Conservation (phyloP, 2,888 invertebrate species). For the Bimastos eiseni region DNA sequence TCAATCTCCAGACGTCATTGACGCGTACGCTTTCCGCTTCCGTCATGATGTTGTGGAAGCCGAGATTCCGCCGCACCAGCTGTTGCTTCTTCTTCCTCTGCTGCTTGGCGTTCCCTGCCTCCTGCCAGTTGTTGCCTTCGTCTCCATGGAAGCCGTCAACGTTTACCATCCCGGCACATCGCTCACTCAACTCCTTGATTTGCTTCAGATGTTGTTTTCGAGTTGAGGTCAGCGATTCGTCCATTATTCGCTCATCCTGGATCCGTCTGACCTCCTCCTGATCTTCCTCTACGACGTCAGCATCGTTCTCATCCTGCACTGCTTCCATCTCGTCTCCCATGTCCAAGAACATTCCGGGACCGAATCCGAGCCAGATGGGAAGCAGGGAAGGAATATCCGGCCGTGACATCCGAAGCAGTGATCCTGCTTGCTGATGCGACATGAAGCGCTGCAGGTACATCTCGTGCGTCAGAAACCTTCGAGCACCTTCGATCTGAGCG, state of each 20-base stretch:
- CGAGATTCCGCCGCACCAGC: constrained; percentile 1
- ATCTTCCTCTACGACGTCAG: not conserved
- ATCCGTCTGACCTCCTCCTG: constrained; percentile 23
- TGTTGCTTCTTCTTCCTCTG: constrained; percentile 33
- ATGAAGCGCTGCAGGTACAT: constrained; percentile 43
- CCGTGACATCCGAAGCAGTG: constrained; percentile 14
- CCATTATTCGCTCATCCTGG: constrained; percentile 20
- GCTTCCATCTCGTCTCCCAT: not conserved
- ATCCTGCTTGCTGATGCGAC: constrained; percentile 22
- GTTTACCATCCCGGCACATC: not conserved
- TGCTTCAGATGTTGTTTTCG: constrained; percentile 25
- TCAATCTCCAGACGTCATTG: constrained; percentile 49
- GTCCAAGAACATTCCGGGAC: not conserved
- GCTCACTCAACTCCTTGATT: constrained; percentile 14
- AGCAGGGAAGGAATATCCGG: constrained; percentile 9
- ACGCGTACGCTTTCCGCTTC: constrained; percentile 46
- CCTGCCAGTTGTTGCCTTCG: constrained; percentile 27
- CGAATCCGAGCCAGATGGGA: constrained; percentile 10
- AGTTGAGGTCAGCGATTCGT: not conserved
- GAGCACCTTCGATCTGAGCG: constrained; percentile 41
- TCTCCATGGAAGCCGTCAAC: not conserved
- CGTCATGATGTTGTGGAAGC: constrained; percentile 45
- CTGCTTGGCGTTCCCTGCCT: constrained; percentile 33
- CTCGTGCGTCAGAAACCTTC: constrained; percentile 49
- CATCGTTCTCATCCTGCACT: not conserved